Base-by-base conservation (phyloP, 2,888 invertebrate genomes). In the Barypeithes pellucidus region DNA sequence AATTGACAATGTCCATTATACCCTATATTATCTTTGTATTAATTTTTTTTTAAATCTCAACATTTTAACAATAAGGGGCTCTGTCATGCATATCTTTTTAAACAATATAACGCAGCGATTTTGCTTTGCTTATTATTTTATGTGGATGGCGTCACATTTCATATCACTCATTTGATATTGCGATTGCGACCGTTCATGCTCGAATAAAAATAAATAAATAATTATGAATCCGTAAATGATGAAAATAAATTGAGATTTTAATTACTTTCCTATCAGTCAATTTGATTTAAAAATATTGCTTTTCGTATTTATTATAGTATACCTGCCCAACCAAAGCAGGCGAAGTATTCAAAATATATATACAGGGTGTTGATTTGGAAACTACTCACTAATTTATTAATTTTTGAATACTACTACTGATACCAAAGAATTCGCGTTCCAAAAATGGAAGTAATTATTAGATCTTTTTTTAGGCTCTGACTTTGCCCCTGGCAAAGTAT, bases 111-210 rank as follows among this genome's bases (percentile, higher is more conserved):
- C n/a, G 7, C 45, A 16, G 8, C 18, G 47, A 47, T 47, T 47
- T 47, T 22, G 18, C 12, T 47, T n/a, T 47, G 47, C 8, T 29
- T 29, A 24, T n/a, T 14, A 14, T 22, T 47, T 47, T 9, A 22
- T 47, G 18, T 47, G n/a, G n/a, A n/a, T n/a, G n/a, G n/a, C n/a
- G 12, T 47, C 47, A 47, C 47, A 47, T 47, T 47, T 47, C 47
- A 20, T 47, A 20, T 45, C 18, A 45, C 4, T 43, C 5, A 24
- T 24, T 24, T 20, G 18, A 47, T 47, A 47, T 47, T 18, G 45
- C 18, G 18, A 47, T 47, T 18, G 45, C 18, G 18, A 47, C 18
- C 45, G 11, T 47, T 12, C 11, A 7, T 9, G 22, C 18, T 47
- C 47, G 22, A 47, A 47, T 47, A 47, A 20, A 47, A 47, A 47